Conservation (phyloP, 1,140 invertebrate species). For the Plodia interpunctella region DNA sequence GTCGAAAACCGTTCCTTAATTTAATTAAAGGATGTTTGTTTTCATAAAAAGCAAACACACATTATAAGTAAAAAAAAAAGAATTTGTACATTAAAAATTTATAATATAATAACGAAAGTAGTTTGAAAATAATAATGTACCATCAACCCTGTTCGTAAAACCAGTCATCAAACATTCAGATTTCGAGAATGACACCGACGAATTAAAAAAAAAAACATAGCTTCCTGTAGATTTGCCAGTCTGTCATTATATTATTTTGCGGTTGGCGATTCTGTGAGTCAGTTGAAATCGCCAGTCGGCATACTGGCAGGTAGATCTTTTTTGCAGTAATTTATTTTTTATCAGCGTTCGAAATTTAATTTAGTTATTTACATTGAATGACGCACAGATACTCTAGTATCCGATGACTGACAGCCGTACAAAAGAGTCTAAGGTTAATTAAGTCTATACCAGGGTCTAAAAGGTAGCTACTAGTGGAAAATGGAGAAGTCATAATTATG, state of each 20-base stretch:
- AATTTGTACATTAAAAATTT: too few relatives aligned
- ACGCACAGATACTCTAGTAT: not conserved
- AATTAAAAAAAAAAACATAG: not conserved
- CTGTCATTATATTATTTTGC: constrained; percentile 3
- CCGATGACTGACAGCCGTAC: not conserved
- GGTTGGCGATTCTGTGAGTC: not conserved
- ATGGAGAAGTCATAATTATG: too few relatives aligned
- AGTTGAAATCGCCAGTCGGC: not conserved
- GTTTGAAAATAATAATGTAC: too few relatives aligned
- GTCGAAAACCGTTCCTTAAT: too few relatives aligned
- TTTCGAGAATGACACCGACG: not conserved
- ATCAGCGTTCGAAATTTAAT: not conserved
- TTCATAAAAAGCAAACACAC: too few relatives aligned
- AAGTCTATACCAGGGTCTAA: too few relatives aligned
- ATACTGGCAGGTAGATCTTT: not conserved
- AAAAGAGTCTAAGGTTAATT: too few relatives aligned
- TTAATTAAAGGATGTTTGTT: too few relatives aligned
- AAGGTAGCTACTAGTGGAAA: too few relatives aligned
- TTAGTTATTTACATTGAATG: not conserved
- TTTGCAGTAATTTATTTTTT: not conserved
- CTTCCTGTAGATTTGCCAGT: not conserved
- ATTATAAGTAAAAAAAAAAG: too few relatives aligned
- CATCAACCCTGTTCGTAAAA: too few relatives aligned
- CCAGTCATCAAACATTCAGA: not conserved
- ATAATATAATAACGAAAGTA: too few relatives aligned